Conservation (phyloP, 2,888 invertebrate species). For the Rotaria socialis region DNA sequence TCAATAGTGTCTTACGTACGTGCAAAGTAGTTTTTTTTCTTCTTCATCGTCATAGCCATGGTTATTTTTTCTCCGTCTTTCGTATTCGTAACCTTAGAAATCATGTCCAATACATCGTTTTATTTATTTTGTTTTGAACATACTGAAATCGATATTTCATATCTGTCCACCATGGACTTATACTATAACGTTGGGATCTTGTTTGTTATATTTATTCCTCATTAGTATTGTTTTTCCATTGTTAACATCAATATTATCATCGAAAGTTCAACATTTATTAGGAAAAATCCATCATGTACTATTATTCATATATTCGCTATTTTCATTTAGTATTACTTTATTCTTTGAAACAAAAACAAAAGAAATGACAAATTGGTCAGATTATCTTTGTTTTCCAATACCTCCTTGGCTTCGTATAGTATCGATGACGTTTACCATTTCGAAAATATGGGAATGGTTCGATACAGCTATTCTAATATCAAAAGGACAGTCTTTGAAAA, state of each 20-base stretch:
- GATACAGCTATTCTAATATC: conserved; percentile 17
- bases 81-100: too few species aligned
- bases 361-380: not conserved
- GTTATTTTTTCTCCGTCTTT: too few species aligned
- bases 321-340: not conserved
- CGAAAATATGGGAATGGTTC: conserved; percentile 24
- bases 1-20: too few species aligned
- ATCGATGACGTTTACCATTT: not conserved
- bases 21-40: too few species aligned
- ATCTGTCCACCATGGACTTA: not conserved
- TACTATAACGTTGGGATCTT: not conserved
- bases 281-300: not conserved
- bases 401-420: conserved; percentile 6
- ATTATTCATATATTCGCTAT: not conserved
- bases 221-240: not conserved
- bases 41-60: too few species aligned
- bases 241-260: not conserved
- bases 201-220: not conserved
- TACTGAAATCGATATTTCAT: not conserved
- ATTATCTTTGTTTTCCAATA: not conserved
- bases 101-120: not conserved
- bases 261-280: not conserved
- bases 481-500: not conserved
- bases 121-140: not conserved
- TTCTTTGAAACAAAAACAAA: not conserved